Evolutionary conservation across 2,113 vertebrate species (phyloP).

Genomic region (Menidia beryllina): DNA sequence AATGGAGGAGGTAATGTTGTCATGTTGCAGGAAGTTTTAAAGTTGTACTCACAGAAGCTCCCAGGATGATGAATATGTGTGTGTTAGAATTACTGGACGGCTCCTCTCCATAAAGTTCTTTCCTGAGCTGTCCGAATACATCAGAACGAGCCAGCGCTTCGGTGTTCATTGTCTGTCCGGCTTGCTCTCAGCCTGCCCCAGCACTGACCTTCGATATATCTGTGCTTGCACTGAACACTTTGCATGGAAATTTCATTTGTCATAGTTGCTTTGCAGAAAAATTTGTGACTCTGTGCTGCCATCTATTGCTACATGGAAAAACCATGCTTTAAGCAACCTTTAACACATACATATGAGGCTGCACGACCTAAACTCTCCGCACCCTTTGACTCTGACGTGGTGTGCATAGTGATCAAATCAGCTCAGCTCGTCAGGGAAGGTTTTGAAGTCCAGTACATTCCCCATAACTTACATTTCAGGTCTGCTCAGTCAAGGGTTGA

Average conservation of each 20-base stretch:
- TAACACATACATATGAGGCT: background rate
- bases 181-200: constrained; percentile 9
- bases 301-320: constrained; percentile 45
- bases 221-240: background rate
- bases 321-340: accelerated
- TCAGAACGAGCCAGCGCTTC: constrained; percentile 76
- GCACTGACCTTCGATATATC: background rate
- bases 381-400: background rate
- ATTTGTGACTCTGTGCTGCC: constrained; percentile 50
- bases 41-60: constrained; percentile 86
- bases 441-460: background rate
- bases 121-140: constrained; percentile 84
- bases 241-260: constrained; percentile 25
- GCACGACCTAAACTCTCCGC: background rate
- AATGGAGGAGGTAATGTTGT: background rate
- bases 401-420: background rate
- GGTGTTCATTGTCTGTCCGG: constrained; percentile 55
- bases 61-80: constrained; percentile 87
- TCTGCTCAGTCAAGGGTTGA: background rate
- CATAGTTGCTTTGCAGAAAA: constrained; percentile 40
- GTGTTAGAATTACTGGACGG: constrained; percentile 72
- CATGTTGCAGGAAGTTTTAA: constrained; percentile 4
- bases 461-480: constrained; percentile 12
- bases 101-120: constrained; percentile 82
- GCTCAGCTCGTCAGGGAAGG: background rate